Percentiles rank a stretch among this genome's conserved stretches.
phyloP scores from a whole-genome alignment of 1,140 invertebrate genomes.

The Telenomus remus region DNA sequence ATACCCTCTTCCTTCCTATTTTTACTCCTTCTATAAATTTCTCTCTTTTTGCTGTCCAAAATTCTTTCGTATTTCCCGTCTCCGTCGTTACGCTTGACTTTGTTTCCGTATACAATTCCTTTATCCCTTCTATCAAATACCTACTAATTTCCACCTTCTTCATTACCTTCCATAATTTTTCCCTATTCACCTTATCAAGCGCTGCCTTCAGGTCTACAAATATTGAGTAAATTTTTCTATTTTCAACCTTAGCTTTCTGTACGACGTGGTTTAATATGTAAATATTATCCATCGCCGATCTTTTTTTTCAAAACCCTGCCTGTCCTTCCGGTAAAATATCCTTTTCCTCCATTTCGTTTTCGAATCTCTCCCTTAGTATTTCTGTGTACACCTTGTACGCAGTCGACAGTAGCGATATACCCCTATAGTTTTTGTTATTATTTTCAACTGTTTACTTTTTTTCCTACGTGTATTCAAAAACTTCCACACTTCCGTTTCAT shows the following conservation, averaged over 20 bases:
- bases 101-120: not conserved
- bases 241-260: not conserved
- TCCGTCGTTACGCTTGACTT: too few species aligned
- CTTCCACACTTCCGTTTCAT: not conserved
- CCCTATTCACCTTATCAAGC: not conserved
- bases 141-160: not conserved
- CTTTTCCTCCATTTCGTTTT: not conserved
- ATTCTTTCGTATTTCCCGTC: too few species aligned
- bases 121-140: not conserved
- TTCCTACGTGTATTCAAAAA: not conserved
- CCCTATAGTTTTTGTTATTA: conserved; percentile 4
- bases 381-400: not conserved
- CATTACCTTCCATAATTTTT: not conserved
- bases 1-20: too few species aligned
- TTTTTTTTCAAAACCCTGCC: not conserved
- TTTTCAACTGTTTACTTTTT: not conserved
- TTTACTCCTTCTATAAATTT: too few species aligned
- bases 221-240: not conserved
- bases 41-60: too few species aligned
- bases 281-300: not conserved
- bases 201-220: conserved; percentile 1
- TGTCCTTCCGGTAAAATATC: not conserved
- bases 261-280: not conserved
- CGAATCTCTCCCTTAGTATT: conserved; percentile 1
- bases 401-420: not conserved